Evolutionary conservation across 2,113 vertebrate species (phyloP).

Genomic region (Argyrosomus japonicus): DNA sequence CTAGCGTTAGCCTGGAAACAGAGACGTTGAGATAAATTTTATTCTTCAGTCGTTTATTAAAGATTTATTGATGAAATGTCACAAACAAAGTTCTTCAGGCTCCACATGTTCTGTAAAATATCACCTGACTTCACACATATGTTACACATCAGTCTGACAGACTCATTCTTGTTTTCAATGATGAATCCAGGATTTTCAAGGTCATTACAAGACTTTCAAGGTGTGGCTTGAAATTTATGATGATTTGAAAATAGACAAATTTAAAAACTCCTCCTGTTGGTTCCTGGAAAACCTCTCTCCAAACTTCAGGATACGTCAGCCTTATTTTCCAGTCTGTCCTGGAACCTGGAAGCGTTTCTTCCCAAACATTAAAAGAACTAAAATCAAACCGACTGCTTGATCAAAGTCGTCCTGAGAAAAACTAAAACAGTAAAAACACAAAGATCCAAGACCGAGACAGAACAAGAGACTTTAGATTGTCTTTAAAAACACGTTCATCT

Average conservation of each 20-base stretch:
- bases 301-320: background rate
- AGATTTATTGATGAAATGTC: no score
- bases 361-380: background rate
- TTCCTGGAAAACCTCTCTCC: background rate
- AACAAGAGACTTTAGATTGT: background rate
- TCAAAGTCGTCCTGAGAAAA: slow-evolving; percentile 13
- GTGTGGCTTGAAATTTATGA: no score
- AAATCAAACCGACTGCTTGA: background rate
- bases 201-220: background rate
- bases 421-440: background rate
- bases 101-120: no score
- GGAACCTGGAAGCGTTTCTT: background rate
- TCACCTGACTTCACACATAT: no score
- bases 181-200: background rate
- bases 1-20: no score
- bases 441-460: background rate
- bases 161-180: no score
- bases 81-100: no score
- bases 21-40: no score
- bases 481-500: background rate
- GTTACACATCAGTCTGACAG: no score
- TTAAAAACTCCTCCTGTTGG: background rate
- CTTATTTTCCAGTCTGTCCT: background rate
- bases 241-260: background rate
- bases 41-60: no score